These are phyloP conservation scores for Sinhomidia bicolor DNA, from an alignment of 2,888 invertebrate species.

Conservation along the genomic window DNA sequence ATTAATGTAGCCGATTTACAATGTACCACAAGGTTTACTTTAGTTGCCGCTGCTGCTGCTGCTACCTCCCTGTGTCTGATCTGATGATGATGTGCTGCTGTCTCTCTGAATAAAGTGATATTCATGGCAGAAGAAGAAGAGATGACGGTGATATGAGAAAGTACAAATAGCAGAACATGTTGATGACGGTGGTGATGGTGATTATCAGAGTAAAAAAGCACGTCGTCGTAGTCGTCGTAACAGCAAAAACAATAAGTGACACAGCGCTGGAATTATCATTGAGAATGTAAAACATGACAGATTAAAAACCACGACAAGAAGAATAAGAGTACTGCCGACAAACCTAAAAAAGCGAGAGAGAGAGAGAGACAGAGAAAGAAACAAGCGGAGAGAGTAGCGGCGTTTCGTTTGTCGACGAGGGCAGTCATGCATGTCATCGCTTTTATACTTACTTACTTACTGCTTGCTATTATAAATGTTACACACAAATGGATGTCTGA, in stretches of 20 bases:
- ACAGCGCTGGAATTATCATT: conserved; percentile 67
- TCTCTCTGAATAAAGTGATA: neutral
- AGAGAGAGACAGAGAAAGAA: too few species aligned
- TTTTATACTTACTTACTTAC: conserved; percentile 60
- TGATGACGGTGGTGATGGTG: conserved; percentile 27
- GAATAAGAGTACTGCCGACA: conserved; percentile 25
- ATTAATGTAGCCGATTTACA: neutral
- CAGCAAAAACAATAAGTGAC: conserved; percentile 66
- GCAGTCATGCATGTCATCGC: conserved; percentile 73
- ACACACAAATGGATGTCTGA: conserved; percentile 58
- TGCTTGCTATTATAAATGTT: conserved; percentile 51
- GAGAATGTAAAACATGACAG: conserved; percentile 72
- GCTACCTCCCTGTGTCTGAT: conserved; percentile 31
- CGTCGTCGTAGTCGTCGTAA: conserved; percentile 30
- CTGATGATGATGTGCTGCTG: neutral
- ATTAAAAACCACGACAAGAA: conserved; percentile 69
- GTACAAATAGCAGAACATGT: conserved; percentile 65
- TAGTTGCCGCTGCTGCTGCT: neutral
- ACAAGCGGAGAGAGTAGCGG: conserved; percentile 53
- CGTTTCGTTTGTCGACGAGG: conserved; percentile 66
- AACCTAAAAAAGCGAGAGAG: conserved; percentile 12
- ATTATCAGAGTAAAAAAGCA: conserved; percentile 41
- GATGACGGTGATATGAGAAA: conserved; percentile 54
- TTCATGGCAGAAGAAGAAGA: conserved; percentile 1
- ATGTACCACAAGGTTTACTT: neutral